A percentile compares a stretch with the other conserved stretches of the same genome.
phyloP scores from a whole-genome alignment of 2,888 invertebrate species.

The Sminthurides aquaticus region DNA sequence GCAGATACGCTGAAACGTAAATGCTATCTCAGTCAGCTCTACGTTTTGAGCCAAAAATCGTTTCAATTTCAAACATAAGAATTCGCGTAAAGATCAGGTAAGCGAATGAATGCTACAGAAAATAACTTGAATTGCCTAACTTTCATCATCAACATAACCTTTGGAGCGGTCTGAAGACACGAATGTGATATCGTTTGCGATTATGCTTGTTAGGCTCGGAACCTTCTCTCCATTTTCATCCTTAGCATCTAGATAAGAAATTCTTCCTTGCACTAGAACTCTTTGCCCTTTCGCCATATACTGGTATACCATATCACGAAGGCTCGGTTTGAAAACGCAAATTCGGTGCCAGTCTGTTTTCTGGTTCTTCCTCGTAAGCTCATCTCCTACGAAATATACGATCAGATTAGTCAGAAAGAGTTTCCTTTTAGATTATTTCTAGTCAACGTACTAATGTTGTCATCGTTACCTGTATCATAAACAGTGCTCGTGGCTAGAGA shows the following conservation, averaged over 20 bases:
- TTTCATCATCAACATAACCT: too few relatives aligned
- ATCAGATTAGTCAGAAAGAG: not conserved
- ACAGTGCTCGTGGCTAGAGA: conserved; percentile 84
- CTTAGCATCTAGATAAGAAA: conserved; percentile 77
- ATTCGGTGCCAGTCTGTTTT: conserved; percentile 88
- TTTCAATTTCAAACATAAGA: too few relatives aligned
- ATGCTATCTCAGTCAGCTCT: too few relatives aligned
- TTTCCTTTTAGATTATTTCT: not conserved
- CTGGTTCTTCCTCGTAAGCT: conserved; percentile 45
- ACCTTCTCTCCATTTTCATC: conserved; percentile 65
- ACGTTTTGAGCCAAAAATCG: too few relatives aligned
- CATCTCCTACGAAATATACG: not conserved
- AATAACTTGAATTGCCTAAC: too few relatives aligned
- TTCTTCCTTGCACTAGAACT: conserved; percentile 69
- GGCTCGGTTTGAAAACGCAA: conserved; percentile 73
- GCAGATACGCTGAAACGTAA: too few relatives aligned
- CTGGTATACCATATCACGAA: conserved; percentile 70
- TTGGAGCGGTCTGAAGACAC: conserved; percentile 53
- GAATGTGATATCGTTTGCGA: conserved; percentile 81
- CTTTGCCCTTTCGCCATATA: conserved; percentile 79
- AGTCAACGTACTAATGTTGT: not conserved
- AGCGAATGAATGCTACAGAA: too few relatives aligned
- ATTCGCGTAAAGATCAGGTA: too few relatives aligned
- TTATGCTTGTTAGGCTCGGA: conserved; percentile 63
- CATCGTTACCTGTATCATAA: conserved; percentile 45